phyloP scores from a whole-genome alignment of 2,113 vertebrate genomes.

The Cephalopholis sonnerati region DNA sequence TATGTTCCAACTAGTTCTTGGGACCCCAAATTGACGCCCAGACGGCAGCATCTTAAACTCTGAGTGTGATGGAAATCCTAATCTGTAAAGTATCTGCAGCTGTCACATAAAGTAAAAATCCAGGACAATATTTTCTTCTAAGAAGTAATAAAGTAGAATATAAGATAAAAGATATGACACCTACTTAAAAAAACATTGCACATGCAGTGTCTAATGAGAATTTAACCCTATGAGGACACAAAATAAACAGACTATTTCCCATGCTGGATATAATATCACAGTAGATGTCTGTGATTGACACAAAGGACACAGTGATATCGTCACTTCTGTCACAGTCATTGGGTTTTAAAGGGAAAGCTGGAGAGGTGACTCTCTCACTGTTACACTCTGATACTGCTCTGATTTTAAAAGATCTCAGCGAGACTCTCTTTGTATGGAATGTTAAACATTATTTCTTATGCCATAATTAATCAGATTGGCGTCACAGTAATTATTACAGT shows the following conservation, averaged over 20 bases:
- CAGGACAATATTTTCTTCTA: not conserved
- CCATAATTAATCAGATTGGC: conserved; percentile 16
- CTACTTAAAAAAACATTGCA: not conserved
- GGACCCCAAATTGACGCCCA: too few species aligned
- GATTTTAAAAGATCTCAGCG: not conserved
- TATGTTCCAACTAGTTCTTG: too few species aligned
- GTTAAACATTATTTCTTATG: not conserved
- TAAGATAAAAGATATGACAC: not conserved
- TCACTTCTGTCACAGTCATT: conserved; percentile 23
- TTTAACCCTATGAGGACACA: not conserved
- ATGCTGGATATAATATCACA: not conserved
- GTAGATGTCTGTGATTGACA: conserved; percentile 35
- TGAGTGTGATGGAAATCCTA: not conserved
- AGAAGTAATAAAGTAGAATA: not conserved
- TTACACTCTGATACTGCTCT: not conserved
- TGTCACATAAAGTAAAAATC: too few species aligned
- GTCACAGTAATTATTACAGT: conserved; percentile 14
- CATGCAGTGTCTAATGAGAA: not conserved
- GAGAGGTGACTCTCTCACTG: not conserved
- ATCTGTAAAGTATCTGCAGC: not conserved
- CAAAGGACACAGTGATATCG: conserved; percentile 14
- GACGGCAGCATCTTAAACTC: too few species aligned
- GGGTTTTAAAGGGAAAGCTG: conserved; percentile 27
- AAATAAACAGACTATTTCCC: not conserved
- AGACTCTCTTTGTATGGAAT: not conserved